Evolutionary conservation across 2,113 vertebrate genomes (phyloP).

Genomic region (Gymnarchus niloticus): DNA sequence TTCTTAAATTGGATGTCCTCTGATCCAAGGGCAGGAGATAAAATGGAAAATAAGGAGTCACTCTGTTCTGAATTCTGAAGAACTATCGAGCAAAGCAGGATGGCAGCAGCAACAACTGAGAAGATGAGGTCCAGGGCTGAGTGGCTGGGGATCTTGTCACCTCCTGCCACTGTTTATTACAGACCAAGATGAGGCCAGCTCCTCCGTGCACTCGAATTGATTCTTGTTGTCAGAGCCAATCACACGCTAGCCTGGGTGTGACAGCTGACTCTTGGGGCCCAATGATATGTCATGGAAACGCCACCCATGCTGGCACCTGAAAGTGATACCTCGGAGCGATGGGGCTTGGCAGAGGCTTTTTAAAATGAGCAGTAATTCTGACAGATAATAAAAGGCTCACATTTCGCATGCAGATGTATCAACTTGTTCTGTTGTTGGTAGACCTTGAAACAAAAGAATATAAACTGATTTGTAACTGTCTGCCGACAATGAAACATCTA

Average conservation of each 20-base stretch:
- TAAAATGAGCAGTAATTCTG: neutral
- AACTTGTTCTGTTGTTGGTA: neutral
- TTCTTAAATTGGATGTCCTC: neutral
- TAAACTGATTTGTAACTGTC: constrained; percentile 11
- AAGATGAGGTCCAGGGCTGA: neutral
- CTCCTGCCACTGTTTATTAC: neutral
- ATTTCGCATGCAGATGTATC: constrained; percentile 10
- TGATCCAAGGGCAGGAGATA: neutral
- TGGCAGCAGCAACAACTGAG: neutral
- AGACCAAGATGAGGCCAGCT: neutral
- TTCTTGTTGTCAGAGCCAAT: neutral
- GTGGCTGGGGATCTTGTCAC: neutral
- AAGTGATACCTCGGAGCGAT: neutral
- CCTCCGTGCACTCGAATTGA: neutral
- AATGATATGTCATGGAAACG: neutral
- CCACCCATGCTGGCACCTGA: neutral
- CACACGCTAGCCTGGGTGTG: neutral
- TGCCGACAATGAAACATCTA: neutral
- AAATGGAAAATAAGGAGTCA: neutral
- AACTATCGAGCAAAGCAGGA: neutral
- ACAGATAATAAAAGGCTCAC: constrained; percentile 19
- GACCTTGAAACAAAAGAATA: neutral
- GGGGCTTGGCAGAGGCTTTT: neutral
- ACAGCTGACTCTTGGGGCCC: neutral
- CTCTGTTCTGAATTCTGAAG: neutral